Evolutionary conservation across 2,113 vertebrate species (phyloP).

Genomic region (Petrocephalus microphthalmus): DNA sequence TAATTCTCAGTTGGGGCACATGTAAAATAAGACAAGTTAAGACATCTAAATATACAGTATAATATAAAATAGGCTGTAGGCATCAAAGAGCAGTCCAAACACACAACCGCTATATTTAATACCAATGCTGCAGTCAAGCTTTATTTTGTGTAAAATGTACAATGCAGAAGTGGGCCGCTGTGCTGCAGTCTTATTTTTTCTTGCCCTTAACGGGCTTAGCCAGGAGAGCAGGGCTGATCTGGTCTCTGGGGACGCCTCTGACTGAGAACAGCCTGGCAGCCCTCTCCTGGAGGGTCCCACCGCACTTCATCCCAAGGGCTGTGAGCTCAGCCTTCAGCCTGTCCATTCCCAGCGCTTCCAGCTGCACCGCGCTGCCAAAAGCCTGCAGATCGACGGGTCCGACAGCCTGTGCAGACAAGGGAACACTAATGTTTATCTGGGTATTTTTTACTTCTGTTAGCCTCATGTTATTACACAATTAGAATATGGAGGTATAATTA

Average conservation of each 20-base stretch:
- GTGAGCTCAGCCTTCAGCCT: slow-evolving; percentile 72
- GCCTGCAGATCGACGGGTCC: slow-evolving; percentile 52
- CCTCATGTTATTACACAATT: not conserved
- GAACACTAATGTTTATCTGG: not conserved
- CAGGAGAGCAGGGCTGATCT: slow-evolving; percentile 69
- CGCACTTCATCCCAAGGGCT: slow-evolving; percentile 80
- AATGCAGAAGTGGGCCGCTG: not conserved
- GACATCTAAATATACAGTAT: not conserved
- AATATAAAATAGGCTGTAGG: not conserved
- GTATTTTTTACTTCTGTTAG: not conserved
- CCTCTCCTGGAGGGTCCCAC: slow-evolving; percentile 79
- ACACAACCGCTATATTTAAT: not conserved
- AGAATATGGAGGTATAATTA: not conserved
- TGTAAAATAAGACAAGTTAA: not conserved
- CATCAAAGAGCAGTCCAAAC: not conserved
- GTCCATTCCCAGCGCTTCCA: slow-evolving; percentile 79
- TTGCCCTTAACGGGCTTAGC: slow-evolving; percentile 69
- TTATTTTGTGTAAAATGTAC: not conserved
- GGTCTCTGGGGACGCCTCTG: slow-evolving; percentile 61
- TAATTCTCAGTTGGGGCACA: not conserved
- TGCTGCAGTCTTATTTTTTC: slow-evolving; percentile 49
- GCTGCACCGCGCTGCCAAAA: slow-evolving; percentile 54
- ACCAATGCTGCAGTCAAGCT: not conserved
- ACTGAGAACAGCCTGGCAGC: slow-evolving; percentile 76
- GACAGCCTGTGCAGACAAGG: not conserved